These are phyloP conservation scores for Goniozus legneri DNA, from an alignment of 1,140 invertebrate genomes.

Conservation along the genomic window DNA sequence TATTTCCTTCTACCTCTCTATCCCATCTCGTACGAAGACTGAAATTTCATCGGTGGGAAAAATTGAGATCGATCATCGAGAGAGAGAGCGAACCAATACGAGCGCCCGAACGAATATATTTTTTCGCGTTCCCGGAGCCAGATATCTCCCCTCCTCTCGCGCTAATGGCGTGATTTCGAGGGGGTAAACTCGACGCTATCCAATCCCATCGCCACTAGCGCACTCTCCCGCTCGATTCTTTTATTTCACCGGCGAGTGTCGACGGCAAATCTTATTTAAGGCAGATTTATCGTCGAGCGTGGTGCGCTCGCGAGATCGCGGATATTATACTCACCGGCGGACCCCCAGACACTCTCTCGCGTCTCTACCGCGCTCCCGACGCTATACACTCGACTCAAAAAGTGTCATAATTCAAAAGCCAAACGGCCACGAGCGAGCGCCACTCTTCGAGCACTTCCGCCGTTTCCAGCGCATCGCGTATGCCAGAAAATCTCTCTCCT, in stretches of 20 bases:
- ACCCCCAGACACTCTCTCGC: slow-evolving; percentile 43
- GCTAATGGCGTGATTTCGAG: too few species aligned
- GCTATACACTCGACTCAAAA: slow-evolving; percentile 47
- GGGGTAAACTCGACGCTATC: slow-evolving; percentile 7
- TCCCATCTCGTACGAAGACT: too few species aligned
- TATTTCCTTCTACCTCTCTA: too few species aligned
- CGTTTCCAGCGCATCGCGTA: slow-evolving; percentile 35
- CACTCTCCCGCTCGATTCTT: slow-evolving; percentile 22
- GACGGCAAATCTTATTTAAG: slow-evolving; percentile 47
- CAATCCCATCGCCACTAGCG: not conserved
- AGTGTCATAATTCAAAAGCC: slow-evolving; percentile 48
- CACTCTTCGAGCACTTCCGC: slow-evolving; percentile 40
- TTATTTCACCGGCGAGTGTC: slow-evolving; percentile 39
- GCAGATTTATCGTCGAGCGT: slow-evolving; percentile 38
- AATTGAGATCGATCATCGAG: too few species aligned
- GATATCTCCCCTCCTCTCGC: too few species aligned
- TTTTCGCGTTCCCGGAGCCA: too few species aligned
- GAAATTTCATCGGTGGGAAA: too few species aligned
- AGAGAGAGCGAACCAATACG: too few species aligned
- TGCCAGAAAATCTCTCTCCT: slow-evolving; percentile 33
- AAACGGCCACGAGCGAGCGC: too few species aligned
- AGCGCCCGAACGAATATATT: too few species aligned
- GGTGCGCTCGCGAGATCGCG: slow-evolving; percentile 34
- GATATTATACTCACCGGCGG: slow-evolving; percentile 45
- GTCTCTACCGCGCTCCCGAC: too few species aligned